phyloP scores from a whole-genome alignment of 2,113 vertebrate genomes.

The Podocnemis expansa region DNA sequence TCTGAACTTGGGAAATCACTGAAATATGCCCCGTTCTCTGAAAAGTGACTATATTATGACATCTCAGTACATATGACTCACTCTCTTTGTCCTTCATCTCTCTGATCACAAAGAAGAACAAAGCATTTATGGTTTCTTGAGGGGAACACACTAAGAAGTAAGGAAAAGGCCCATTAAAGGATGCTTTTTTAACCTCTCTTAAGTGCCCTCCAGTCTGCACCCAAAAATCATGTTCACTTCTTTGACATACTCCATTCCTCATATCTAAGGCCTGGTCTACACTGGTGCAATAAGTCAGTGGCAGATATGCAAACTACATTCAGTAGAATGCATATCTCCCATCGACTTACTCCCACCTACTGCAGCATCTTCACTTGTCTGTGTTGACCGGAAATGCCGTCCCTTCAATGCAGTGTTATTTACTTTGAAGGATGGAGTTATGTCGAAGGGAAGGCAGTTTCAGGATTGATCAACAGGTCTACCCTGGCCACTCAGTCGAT shows the following conservation, averaged over 20 bases:
- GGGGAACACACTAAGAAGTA: not conserved
- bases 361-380: no score
- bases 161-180: not conserved
- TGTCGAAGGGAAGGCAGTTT: no score
- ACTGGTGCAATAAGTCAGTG: no score
- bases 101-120: not conserved
- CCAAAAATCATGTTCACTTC: not conserved
- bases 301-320: no score
- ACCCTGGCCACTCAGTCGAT: no score
- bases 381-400: no score
- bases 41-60: not conserved
- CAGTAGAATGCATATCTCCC: no score
- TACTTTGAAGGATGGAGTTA: no score
- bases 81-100: not conserved
- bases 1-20: not conserved
- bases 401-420: no score
- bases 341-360: no score
- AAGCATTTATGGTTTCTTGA: not conserved
- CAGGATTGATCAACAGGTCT: no score
- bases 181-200: not conserved
- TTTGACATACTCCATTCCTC: not conserved
- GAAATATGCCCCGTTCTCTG: not conserved
- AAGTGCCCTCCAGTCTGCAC: not conserved
- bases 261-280: not conserved
- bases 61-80: not conserved